phyloP scores from a whole-genome alignment of 2,888 invertebrate genomes.

The Lapara coniferarum region DNA sequence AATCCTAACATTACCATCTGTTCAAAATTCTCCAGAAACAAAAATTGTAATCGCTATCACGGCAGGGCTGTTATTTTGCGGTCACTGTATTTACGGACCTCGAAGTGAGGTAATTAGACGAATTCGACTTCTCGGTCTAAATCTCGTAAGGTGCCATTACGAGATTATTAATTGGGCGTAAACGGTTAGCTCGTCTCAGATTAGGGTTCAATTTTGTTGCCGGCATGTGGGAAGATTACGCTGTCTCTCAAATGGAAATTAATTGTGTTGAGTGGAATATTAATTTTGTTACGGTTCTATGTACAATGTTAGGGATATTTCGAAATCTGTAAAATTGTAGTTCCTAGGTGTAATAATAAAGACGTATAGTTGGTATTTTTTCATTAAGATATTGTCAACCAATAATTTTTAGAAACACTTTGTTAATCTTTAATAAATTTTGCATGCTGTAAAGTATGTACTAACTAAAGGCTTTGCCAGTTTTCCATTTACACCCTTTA shows the following conservation, averaged over 20 bases:
- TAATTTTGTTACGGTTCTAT: neutral
- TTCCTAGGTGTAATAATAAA: no score
- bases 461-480: no score
- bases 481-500: no score
- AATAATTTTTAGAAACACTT: no score
- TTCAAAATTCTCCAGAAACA: slow-evolving; percentile 36
- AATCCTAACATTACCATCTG: neutral
- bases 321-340: no score
- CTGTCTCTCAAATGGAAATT: slow-evolving; percentile 34
- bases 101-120: slow-evolving; percentile 11
- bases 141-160: slow-evolving; percentile 44
- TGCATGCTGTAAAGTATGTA: no score
- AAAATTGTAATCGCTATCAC: slow-evolving; percentile 55
- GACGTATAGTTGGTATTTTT: no score
- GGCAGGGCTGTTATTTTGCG: slow-evolving; percentile 68
- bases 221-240: slow-evolving; percentile 27
- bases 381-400: no score
- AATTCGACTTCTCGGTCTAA: slow-evolving; percentile 14
- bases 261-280: neutral
- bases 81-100: slow-evolving; percentile 62
- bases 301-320: neutral
- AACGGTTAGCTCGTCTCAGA: slow-evolving; percentile 49
- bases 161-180: slow-evolving; percentile 74
- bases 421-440: no score
- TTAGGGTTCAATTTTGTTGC: slow-evolving; percentile 44